phyloP scores from a whole-genome alignment of 2,113 vertebrate genomes.

The Mus pahari region DNA sequence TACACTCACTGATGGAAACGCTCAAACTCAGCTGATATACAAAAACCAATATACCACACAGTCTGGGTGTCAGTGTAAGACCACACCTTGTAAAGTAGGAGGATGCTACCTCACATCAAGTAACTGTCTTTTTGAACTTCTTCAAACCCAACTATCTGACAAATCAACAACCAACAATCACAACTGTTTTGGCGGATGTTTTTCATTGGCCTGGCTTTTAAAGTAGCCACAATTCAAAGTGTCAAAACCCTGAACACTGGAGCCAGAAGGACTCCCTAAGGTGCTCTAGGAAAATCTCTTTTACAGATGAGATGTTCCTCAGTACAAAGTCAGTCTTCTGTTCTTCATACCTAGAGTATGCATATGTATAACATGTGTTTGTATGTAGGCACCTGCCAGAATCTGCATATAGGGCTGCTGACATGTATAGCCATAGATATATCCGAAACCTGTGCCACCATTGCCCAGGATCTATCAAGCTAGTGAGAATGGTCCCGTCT shows the following conservation, averaged over 20 bases:
- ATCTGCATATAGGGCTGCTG: constrained; percentile 12
- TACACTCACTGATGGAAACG: constrained; percentile 28
- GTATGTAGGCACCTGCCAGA: constrained; percentile 11
- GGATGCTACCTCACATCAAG: constrained; percentile 65
- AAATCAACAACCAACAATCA: constrained; percentile 57
- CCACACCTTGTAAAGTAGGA: constrained; percentile 46
- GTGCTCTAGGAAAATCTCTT: constrained; percentile 53
- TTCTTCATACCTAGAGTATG: not conserved
- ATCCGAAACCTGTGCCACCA: constrained; percentile 21
- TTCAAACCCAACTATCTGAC: constrained; percentile 73
- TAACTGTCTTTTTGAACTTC: constrained; percentile 69
- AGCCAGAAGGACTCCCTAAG: constrained; percentile 35
- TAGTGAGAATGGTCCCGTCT: not conserved
- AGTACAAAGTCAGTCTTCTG: constrained; percentile 35
- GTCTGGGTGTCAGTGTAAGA: constrained; percentile 20
- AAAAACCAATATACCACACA: not conserved
- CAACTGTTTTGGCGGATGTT: constrained; percentile 66
- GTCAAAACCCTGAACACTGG: constrained; percentile 36
- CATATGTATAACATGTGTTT: constrained; percentile 42
- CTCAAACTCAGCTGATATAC: constrained; percentile 43
- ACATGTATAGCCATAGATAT: not conserved
- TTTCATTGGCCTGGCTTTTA: constrained; percentile 57
- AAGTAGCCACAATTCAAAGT: constrained; percentile 38
- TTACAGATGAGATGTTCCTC: constrained; percentile 51
- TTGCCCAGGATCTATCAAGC: not conserved